Evolutionary conservation across 2,113 vertebrate genomes (phyloP).

Genomic region (Tupaia tana): DNA sequence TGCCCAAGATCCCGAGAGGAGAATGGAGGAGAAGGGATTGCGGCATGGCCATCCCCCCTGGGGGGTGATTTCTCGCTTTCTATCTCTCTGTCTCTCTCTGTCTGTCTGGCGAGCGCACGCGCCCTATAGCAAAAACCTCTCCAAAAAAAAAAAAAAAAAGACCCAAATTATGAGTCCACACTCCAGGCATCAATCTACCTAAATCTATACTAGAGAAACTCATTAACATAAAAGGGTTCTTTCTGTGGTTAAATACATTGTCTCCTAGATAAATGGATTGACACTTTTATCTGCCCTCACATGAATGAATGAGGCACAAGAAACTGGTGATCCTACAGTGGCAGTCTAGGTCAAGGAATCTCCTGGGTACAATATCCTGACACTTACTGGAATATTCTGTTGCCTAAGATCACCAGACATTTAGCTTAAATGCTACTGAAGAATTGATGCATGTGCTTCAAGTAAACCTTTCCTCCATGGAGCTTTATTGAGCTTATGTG

Average conservation of each 20-base stretch:
- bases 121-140: too few species aligned
- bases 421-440: background rate
- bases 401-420: background rate
- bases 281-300: background rate
- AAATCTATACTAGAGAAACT: background rate
- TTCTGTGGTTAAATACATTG: constrained; percentile 32
- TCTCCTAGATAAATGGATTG: background rate
- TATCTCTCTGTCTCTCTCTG: too few species aligned
- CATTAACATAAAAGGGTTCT: background rate
- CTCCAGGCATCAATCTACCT: background rate
- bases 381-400: constrained; percentile 5
- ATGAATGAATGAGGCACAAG: constrained; percentile 11
- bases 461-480: background rate
- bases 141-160: too few species aligned
- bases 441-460: background rate
- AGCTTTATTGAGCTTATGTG: background rate
- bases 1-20: too few species aligned
- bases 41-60: too few species aligned
- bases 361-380: background rate
- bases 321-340: background rate
- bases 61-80: too few species aligned
- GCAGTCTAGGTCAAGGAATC: background rate
- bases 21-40: too few species aligned
- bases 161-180: background rate
- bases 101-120: too few species aligned